phyloP scores from a whole-genome alignment of 2,888 invertebrate genomes.

The Agrilus biguttatus region DNA sequence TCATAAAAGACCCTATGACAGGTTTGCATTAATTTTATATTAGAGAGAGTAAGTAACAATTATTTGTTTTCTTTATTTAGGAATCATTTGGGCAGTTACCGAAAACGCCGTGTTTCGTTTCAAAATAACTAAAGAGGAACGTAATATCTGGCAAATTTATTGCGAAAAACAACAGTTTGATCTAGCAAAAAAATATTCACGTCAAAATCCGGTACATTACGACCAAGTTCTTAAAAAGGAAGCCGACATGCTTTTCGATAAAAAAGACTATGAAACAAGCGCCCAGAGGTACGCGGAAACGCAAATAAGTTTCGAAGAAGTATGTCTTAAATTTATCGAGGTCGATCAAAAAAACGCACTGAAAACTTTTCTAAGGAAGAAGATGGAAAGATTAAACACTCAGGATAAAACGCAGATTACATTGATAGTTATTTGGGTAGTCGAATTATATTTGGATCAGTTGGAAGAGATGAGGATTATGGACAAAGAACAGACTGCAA shows the following conservation, averaged over 20 bases:
- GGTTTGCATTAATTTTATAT: slow-evolving; percentile 20
- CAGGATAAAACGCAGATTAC: slow-evolving; percentile 80
- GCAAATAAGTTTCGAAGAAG: slow-evolving; percentile 83
- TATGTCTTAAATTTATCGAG: slow-evolving; percentile 81
- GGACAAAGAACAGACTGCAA: slow-evolving; percentile 22
- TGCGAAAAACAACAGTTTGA: slow-evolving; percentile 75
- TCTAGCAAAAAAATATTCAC: slow-evolving; percentile 71
- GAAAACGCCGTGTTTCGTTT: slow-evolving; percentile 75
- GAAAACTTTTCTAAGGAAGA: slow-evolving; percentile 73
- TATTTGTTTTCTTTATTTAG: slow-evolving; percentile 8
- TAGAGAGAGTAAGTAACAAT: too few relatives aligned
- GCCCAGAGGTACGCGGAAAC: slow-evolving; percentile 84
- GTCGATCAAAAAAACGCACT: slow-evolving; percentile 70
- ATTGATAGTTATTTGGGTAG: slow-evolving; percentile 88
- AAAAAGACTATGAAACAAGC: slow-evolving; percentile 65
- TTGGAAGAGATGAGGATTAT: slow-evolving; percentile 56
- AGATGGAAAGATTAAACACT: slow-evolving; percentile 55
- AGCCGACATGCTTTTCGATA: slow-evolving; percentile 71
- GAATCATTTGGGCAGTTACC: slow-evolving; percentile 75
- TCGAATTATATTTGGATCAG: slow-evolving; percentile 82
- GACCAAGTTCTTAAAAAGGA: slow-evolving; percentile 78
- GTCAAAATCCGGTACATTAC: slow-evolving; percentile 63
- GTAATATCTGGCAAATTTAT: slow-evolving; percentile 82
- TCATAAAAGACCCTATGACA: slow-evolving; percentile 65
- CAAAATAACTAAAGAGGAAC: slow-evolving; percentile 68